phyloP scores from a whole-genome alignment of 2,113 vertebrate species.

The Pampusana beccarii region DNA sequence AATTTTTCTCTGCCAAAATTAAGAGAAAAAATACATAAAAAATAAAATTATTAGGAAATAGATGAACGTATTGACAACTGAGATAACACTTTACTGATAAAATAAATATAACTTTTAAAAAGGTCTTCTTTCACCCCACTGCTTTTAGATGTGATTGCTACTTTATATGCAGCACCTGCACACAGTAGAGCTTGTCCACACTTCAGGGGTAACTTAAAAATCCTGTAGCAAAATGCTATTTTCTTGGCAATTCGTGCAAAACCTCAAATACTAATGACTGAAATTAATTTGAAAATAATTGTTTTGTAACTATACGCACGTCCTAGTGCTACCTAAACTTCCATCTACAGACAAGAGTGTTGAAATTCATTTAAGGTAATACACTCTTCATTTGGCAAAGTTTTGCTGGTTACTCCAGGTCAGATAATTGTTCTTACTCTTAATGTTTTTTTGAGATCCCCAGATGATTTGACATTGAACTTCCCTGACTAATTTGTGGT shows the following conservation, averaged over 20 bases:
- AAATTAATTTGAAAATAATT: neutral
- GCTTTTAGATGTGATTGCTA: neutral
- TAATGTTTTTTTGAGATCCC: neutral
- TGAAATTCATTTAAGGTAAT: constrained; percentile 11
- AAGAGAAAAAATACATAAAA: neutral
- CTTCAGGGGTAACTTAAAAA: neutral
- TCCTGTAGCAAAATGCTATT: neutral
- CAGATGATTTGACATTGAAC: neutral
- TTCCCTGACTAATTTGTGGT: neutral
- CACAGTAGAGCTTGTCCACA: neutral
- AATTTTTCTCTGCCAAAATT: neutral
- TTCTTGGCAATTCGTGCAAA: neutral
- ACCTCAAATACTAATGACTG: neutral
- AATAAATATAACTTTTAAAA: neutral
- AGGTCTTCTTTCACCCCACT: neutral
- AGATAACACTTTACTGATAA: neutral
- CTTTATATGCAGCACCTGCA: neutral
- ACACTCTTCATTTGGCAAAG: neutral
- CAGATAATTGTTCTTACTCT: neutral
- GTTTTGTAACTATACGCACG: neutral
- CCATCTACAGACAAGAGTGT: neutral
- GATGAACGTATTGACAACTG: neutral
- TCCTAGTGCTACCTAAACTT: neutral
- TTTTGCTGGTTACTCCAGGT: neutral
- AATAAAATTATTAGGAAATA: neutral